A percentile compares a stretch with the other conserved stretches of the same genome.
phyloP scores from a whole-genome alignment of 2,888 invertebrate genomes.

The Pelosia muscerda region DNA sequence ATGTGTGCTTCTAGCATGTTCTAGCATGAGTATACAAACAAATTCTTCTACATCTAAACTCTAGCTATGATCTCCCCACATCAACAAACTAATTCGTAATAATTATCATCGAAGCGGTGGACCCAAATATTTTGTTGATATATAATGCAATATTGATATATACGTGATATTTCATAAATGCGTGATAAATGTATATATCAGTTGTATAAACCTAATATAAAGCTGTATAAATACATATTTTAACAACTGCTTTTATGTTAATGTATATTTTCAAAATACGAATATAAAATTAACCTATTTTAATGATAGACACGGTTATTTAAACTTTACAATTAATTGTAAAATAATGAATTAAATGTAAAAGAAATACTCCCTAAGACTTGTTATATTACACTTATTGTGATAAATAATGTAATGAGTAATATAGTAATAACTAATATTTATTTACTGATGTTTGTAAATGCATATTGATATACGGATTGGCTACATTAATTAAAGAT shows the following conservation, averaged over 20 bases:
- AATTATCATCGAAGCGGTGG: constrained; percentile 76
- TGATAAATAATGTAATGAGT: not conserved
- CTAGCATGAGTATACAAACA: constrained; percentile 27
- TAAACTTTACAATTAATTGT: not conserved
- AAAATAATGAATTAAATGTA: too few species aligned
- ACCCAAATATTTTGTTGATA: constrained; percentile 68
- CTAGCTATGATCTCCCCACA: constrained; percentile 34
- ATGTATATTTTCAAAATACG: constrained; percentile 5
- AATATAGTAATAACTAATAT: not conserved
- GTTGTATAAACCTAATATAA: not conserved
- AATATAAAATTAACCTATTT: not conserved
- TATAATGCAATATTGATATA: constrained; percentile 10
- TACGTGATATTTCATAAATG: constrained; percentile 12
- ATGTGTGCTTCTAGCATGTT: constrained; percentile 30
- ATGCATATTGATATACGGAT: not conserved
- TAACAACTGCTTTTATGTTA: not conserved
- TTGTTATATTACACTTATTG: constrained; percentile 6
- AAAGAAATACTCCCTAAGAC: not conserved
- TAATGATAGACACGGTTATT: not conserved
- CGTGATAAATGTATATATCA: not conserved
- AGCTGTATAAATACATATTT: not conserved
- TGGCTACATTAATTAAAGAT: constrained; percentile 39
- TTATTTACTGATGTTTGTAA: not conserved
- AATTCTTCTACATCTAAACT: constrained; percentile 36
- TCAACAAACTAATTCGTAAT: constrained; percentile 74